phyloP scores from a whole-genome alignment of 2,113 vertebrate species.

The Artemisiospiza belli region DNA sequence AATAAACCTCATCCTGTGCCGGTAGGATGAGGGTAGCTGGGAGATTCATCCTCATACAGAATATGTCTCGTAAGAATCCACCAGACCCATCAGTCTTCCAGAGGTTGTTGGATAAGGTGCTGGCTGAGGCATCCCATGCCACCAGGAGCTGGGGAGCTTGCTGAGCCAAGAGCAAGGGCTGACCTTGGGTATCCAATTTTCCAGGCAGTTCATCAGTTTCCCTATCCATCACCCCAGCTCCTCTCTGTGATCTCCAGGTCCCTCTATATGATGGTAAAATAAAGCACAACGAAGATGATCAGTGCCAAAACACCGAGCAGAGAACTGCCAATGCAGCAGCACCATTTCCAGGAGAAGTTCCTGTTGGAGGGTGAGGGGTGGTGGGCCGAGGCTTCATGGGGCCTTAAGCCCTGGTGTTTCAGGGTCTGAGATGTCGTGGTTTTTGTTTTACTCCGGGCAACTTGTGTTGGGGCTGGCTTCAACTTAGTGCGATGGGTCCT shows the following conservation, averaged over 20 bases:
- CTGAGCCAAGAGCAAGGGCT: neutral
- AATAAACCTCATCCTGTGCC: neutral
- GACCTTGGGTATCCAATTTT: neutral
- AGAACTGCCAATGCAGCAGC: neutral
- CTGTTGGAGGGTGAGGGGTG: accelerated
- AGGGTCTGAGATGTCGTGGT: neutral
- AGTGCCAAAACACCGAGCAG: neutral
- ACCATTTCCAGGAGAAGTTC: neutral
- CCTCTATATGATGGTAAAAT: neutral
- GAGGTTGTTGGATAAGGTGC: neutral
- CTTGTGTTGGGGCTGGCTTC: accelerated
- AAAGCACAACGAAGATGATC: neutral
- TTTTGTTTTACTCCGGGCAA: accelerated
- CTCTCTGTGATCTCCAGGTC: accelerated
- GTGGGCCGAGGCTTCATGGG: accelerated
- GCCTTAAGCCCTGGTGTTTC: accelerated
- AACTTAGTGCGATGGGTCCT: accelerated
- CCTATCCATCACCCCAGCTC: neutral
- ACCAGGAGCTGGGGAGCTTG: accelerated
- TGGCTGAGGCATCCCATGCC: neutral
- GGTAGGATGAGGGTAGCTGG: neutral
- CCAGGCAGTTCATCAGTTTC: neutral
- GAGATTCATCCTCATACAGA: neutral
- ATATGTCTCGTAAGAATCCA: neutral
- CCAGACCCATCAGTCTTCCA: neutral